These are phyloP conservation scores for Myotis brandtii DNA, from an alignment of 2,113 vertebrate species.

Conservation along the genomic window DNA sequence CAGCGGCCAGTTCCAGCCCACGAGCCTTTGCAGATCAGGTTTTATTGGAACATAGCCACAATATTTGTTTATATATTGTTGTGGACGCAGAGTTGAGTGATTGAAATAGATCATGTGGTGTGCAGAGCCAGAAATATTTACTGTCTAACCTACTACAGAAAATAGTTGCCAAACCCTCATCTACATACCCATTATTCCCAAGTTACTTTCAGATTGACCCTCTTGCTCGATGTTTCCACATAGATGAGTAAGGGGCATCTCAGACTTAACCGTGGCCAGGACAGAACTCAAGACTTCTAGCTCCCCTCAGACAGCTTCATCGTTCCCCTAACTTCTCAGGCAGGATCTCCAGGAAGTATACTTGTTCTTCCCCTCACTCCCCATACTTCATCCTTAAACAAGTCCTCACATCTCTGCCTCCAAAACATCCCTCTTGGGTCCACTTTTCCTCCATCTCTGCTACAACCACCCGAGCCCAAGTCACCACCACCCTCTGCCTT, in stretches of 20 bases:
- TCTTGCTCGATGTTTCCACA: neutral
- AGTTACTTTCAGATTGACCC: neutral
- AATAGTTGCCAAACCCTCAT: neutral
- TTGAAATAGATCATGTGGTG: neutral
- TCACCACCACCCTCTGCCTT: neutral
- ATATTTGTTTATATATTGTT: neutral
- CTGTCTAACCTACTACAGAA: neutral
- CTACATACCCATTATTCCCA: neutral
- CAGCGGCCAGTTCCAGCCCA: neutral
- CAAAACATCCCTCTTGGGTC: neutral
- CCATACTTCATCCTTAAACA: neutral
- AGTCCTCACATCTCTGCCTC: neutral
- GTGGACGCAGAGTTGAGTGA: neutral
- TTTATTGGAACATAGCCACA: neutral
- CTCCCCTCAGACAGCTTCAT: neutral
- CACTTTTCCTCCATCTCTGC: neutral
- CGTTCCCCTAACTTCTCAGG: neutral
- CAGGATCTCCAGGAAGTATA: neutral
- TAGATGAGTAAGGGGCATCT: neutral
- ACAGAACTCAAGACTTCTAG: neutral
- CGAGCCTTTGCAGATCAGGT: conserved; percentile 20
- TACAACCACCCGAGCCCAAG: neutral
- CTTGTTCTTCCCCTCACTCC: neutral
- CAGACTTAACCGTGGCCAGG: neutral
- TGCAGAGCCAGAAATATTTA: conserved; percentile 36